These are phyloP conservation scores for Prorops nasuta DNA, from an alignment of 1,140 invertebrate species.

Conservation along the genomic window DNA sequence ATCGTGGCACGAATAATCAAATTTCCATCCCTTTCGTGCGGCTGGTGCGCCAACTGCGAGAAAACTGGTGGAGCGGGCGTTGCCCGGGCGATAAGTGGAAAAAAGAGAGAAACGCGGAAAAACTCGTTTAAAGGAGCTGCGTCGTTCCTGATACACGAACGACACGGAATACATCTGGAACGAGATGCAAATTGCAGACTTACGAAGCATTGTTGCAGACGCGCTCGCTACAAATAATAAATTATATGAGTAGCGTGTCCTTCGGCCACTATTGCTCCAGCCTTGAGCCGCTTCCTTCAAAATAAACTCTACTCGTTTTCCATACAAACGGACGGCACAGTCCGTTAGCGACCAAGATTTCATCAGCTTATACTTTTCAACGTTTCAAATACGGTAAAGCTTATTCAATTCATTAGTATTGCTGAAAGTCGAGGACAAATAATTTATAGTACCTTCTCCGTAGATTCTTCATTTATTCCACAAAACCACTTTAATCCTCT, in stretches of 20 bases:
- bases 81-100: not conserved
- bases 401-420: too few relatives aligned
- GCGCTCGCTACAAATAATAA: conserved; percentile 31
- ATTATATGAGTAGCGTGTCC: conserved; percentile 16
- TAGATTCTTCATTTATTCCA: too few relatives aligned
- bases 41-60: conserved; percentile 18
- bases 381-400: too few relatives aligned
- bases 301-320: too few relatives aligned
- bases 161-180: conserved; percentile 33
- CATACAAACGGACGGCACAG: too few relatives aligned
- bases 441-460: too few relatives aligned
- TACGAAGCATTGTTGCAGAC: conserved; percentile 35
- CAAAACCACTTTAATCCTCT: too few relatives aligned
- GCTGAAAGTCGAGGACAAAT: too few relatives aligned
- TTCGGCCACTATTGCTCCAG: too few relatives aligned
- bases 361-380: too few relatives aligned
- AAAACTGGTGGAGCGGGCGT: conserved; percentile 5
- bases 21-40: conserved; percentile 20
- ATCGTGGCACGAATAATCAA: conserved; percentile 28
- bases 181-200: conserved; percentile 34
- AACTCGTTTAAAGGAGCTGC: conserved; percentile 31
- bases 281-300: too few relatives aligned
- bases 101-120: conserved; percentile 9
- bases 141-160: conserved; percentile 28
- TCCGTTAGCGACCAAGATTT: too few relatives aligned